phyloP scores from a whole-genome alignment of 2,113 vertebrate genomes.

The Halcyon senegalensis region DNA sequence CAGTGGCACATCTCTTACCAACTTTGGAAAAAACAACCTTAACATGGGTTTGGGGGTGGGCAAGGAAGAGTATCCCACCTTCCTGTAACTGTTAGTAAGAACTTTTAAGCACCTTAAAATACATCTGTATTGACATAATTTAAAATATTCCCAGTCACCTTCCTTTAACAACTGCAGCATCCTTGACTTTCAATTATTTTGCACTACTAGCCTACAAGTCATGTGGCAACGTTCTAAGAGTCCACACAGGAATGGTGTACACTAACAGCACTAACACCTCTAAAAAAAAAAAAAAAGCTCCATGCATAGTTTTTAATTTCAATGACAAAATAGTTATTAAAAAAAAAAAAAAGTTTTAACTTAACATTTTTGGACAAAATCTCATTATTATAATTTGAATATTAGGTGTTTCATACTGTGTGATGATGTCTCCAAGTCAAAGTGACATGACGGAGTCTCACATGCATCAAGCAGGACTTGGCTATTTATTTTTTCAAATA shows the following conservation, averaged over 20 bases:
- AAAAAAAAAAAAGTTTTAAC: background rate
- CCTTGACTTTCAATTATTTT: constrained; percentile 53
- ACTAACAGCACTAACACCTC: background rate
- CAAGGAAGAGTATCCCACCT: background rate
- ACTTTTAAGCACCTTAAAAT: constrained; percentile 62
- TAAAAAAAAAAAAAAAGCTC: too few species aligned
- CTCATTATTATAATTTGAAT: background rate
- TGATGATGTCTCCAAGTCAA: background rate
- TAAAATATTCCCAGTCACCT: constrained; percentile 46
- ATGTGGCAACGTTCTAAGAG: background rate
- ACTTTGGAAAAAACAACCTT: constrained; percentile 16
- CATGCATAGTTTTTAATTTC: background rate
- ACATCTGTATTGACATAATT: constrained; percentile 8
- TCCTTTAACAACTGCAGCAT: constrained; percentile 29
- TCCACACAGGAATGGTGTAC: background rate
- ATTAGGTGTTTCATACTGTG: background rate
- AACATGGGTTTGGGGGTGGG: background rate
- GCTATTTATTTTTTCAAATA: background rate
- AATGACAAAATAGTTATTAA: background rate
- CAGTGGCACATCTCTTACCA: constrained; percentile 27
- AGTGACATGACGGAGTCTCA: background rate
- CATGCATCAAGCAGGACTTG: background rate
- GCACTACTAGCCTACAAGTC: background rate
- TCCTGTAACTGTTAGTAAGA: constrained; percentile 7
- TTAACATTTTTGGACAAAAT: background rate